Evolutionary conservation across 2,888 invertebrate species (phyloP), one percentile per base, ranked within the genome.

Genomic region (Aporophyla nigra): DNA sequence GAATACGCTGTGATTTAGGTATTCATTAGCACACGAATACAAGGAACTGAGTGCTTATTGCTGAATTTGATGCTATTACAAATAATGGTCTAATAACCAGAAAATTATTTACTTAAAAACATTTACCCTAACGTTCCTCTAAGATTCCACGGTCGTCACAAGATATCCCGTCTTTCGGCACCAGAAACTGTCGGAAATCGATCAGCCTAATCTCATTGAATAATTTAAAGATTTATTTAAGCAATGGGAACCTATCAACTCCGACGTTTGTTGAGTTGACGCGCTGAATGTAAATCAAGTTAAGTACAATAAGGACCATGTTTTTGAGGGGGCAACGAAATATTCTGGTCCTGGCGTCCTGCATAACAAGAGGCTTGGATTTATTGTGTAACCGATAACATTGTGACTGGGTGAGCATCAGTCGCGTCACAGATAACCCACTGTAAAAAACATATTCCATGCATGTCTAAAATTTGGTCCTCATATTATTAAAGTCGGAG

Each of bases 141-240:
- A 53, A 71, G 12, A 69, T 65, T 71, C 21, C 27, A 43, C 56
- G 9, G 21, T 12, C 40, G 21, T 78, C 62, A 54, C 16, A 24
- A 78, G 56, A 56, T 56, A 75, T 70, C 54, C 76, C n/a, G 49
- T 69, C 27, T 61, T 79, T 71, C 40, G 24, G 46, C 62, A 77
- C 21, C 62, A 56, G 63, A 82, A 81, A 78, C 75, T 87, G 84
- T 72, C 75, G 76, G 82, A 88, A 90, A 91, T 89, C 85, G 87
- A 87, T 90, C 88, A 70, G 53, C 74, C 78, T 91, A 90, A 92
- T 91, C 89, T 88, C 86, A 89, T 90, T 91, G 93, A 91, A 92
- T 92, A 92, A 91, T 92, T 91, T 90, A 88, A 86, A 87, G 86
- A 91, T 91, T 91, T 92, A 88, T 91, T 72, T 84, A 80, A 80